phyloP scores from a whole-genome alignment of 2,888 invertebrate species.

The Troglohyphantes excavatus region DNA sequence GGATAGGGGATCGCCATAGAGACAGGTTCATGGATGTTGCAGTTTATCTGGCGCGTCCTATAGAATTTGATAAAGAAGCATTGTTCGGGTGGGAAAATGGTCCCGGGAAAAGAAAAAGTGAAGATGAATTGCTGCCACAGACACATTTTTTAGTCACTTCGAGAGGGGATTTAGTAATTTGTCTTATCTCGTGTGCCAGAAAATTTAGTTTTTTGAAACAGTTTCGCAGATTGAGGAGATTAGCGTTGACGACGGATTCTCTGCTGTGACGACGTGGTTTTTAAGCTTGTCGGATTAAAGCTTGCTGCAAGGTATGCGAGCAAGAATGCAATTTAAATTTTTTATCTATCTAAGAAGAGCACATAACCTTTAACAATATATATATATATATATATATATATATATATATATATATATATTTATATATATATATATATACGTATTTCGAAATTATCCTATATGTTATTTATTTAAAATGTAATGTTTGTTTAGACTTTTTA shows the following conservation, averaged over 20 bases:
- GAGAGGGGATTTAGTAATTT: neutral
- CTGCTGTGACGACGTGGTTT: neutral
- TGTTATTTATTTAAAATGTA: too few species aligned
- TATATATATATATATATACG: too few species aligned
- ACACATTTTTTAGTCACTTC: constrained; percentile 1
- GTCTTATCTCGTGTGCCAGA: constrained; percentile 5
- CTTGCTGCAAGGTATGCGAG: neutral
- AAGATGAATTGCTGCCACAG: constrained; percentile 26
- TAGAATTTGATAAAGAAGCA: constrained; percentile 30
- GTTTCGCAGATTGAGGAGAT: neutral
- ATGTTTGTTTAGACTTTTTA: too few species aligned
- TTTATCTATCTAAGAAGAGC: neutral
- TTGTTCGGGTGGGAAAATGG: constrained; percentile 10
- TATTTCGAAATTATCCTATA: too few species aligned
- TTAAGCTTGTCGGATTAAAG: constrained; percentile 5
- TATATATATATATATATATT: too few species aligned
- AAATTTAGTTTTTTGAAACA: neutral
- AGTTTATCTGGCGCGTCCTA: neutral
- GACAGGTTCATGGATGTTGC: neutral
- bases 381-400: too few species aligned
- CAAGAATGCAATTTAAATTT: neutral
- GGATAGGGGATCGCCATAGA: neutral
- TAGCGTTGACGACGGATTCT: neutral
- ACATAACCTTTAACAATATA: too few species aligned
- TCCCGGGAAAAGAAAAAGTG: neutral